Evolutionary conservation across 2,797 vertebrate genomes (phyloP), one percentile per base, ranked within the genome.

Genomic region (Chaenodraco wilsoni): DNA sequence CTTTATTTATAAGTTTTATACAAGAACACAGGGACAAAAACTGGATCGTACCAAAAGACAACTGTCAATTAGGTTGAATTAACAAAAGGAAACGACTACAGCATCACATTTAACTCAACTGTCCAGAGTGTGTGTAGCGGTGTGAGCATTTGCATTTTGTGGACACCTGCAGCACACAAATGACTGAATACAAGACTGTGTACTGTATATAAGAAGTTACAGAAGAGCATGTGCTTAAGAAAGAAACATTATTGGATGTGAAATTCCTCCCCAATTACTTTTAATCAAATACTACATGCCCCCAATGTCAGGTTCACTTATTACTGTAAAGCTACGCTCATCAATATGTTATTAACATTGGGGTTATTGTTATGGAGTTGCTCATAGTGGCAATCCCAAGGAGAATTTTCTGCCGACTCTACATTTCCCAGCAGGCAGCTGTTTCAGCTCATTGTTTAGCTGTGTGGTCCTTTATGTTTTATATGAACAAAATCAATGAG

Each of bases 31-130:
- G 3, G 12, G 33, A 63, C 44, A 52, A 72, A 37, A 80, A 54
- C 10, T 21, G 12, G 37, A 27, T 65, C 3, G 17, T 11, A 14
- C 7, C 21, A 33, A 48, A 69, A 67, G 57, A 58, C 1, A 17
- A 78, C 81, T 65, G 58, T 71, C 46, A 70, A 15, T 9, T 23
- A 46, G 61, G 69, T 72, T 15, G 23, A 71, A 75, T 70, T 0
- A 48, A 52, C 33, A 54, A 56, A 59, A 40, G 1, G 40, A 62
- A 27, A 27, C 27, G 27, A 27, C 27, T 27, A 33, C 33, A 61
- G 61, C 13, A 19, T 52, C 43, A 68, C 12, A 79, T 61, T 46
- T 33, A 55, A 31, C n/a, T 5, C 27, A 13, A 19, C 19, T 57
- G 37, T 65, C 14, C 19, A 21, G 23, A 59, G 27, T 62, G 5